These are phyloP conservation scores for Luperina nickerlii DNA, from an alignment of 2,888 invertebrate genomes.

Conservation along the genomic window DNA sequence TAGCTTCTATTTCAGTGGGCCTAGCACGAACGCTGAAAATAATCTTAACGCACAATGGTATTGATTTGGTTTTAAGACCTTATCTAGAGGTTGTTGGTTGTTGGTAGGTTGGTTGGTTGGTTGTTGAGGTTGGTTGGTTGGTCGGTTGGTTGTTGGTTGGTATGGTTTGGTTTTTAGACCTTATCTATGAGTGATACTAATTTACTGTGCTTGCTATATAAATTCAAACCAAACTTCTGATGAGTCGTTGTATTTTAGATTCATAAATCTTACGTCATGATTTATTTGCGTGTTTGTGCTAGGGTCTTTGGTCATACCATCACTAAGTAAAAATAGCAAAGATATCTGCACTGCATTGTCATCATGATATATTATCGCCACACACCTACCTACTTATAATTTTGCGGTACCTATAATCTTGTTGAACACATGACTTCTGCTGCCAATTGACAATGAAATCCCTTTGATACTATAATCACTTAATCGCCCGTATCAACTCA, in stretches of 20 bases:
- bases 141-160: too few species aligned
- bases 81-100: too few species aligned
- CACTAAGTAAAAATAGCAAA: background rate
- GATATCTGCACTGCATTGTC: background rate
- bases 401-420: constrained; percentile 1
- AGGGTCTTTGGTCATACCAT: background rate
- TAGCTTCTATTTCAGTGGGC: background rate
- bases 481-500: background rate
- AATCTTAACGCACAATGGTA: background rate
- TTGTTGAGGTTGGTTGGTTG: too few species aligned
- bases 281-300: background rate
- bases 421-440: constrained; percentile 5
- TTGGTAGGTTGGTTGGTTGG: too few species aligned
- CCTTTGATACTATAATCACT: constrained; percentile 6
- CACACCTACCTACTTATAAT: background rate
- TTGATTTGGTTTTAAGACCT: background rate
- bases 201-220: background rate
- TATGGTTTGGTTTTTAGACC: background rate
- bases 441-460: constrained; percentile 11
- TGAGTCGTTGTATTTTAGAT: background rate
- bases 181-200: background rate
- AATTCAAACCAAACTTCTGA: background rate
- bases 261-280: background rate
- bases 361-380: background rate
- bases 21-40: background rate